phyloP scores from a whole-genome alignment of 1,140 invertebrate species.

The Nasonia longicornis region DNA sequence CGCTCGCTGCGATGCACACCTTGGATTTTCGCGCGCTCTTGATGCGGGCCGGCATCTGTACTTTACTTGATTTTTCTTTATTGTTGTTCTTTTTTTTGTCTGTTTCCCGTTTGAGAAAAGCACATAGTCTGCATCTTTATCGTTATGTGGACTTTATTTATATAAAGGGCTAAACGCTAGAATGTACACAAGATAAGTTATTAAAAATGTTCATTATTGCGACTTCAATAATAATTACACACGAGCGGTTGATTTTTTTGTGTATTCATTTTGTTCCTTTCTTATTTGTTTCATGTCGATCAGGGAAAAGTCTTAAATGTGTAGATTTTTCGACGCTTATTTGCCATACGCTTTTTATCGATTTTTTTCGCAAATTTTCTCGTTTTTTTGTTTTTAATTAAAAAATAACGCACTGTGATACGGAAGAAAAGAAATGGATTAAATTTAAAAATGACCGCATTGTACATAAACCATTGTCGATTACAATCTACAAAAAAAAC shows the following conservation, averaged over 20 bases:
- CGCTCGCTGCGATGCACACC: not conserved
- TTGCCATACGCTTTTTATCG: not conserved
- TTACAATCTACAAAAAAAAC: constrained; percentile 28
- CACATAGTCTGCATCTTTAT: constrained; percentile 46
- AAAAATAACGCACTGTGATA: constrained; percentile 42
- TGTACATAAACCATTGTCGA: constrained; percentile 16
- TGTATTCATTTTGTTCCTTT: constrained; percentile 46
- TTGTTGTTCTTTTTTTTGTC: not conserved
- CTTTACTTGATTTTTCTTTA: not conserved
- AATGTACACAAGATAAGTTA: constrained; percentile 68
- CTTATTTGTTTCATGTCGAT: constrained; percentile 32
- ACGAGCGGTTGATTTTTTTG: constrained; percentile 58
- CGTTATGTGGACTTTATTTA: constrained; percentile 65
- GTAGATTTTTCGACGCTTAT: not conserved
- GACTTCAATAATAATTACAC: constrained; percentile 64
- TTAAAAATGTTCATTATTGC: constrained; percentile 68
- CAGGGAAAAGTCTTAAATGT: constrained; percentile 36
- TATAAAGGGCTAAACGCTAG: constrained; percentile 67
- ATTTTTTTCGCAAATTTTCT: constrained; percentile 23
- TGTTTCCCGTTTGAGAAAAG: not conserved
- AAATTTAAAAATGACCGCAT: constrained; percentile 32
- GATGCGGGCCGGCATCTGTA: not conserved
- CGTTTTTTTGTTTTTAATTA: constrained; percentile 33
- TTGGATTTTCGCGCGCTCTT: not conserved
- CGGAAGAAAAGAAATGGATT: constrained; percentile 35